Evolutionary conservation across 2,113 vertebrate genomes (phyloP).

Genomic region (Eptatretus burgeri): DNA sequence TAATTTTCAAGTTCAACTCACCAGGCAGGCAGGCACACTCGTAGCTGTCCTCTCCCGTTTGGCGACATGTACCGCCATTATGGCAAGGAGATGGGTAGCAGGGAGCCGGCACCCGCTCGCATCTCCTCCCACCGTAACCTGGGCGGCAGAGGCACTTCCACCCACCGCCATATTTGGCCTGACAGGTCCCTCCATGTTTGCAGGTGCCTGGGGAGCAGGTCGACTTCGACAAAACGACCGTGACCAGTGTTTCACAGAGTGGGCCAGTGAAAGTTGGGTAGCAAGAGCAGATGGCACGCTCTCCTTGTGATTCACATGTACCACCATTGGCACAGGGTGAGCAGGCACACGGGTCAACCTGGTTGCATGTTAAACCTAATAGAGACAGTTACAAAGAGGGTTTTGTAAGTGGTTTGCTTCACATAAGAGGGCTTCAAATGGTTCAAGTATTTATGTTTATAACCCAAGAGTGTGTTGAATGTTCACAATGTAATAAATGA

Average conservation of each 20-base stretch:
- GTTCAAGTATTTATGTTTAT: too few relatives aligned
- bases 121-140: background rate
- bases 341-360: too few relatives aligned
- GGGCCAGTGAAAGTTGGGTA: background rate
- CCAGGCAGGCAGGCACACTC: slow-evolving; percentile 3
- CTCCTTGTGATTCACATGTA: too few relatives aligned
- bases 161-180: background rate
- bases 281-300: background rate
- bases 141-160: background rate
- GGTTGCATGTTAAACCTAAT: too few relatives aligned
- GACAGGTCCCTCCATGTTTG: background rate
- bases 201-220: background rate
- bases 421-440: too few relatives aligned
- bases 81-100: slow-evolving; percentile 2
- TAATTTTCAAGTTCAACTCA: background rate
- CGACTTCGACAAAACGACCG: background rate
- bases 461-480: too few relatives aligned
- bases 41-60: background rate
- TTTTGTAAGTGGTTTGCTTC: too few relatives aligned
- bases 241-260: background rate
- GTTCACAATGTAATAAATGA: too few relatives aligned
- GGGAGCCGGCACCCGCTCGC: background rate
- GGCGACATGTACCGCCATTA: background rate
- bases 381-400: too few relatives aligned
- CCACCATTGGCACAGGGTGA: too few relatives aligned